Base-by-base conservation (phyloP, 1,140 invertebrate genomes). In the Holotrichia oblita region DNA sequence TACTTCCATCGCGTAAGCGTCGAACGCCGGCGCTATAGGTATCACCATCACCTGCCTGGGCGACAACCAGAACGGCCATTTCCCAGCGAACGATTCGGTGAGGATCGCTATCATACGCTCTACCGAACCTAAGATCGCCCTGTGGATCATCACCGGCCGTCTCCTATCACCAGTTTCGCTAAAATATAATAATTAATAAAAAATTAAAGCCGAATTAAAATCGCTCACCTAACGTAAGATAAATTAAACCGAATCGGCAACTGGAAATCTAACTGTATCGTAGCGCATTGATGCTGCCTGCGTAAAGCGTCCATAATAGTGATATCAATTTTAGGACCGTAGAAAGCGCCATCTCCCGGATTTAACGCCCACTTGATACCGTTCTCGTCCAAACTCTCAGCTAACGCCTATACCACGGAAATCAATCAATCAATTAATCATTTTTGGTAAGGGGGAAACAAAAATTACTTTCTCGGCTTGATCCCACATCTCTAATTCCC, bases 271-370 rank as follows among this genome's bases (percentile, higher is more conserved):
- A 99, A 88, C 86, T 99, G 98, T 85, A 99, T 99, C 7, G 98
- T 99, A 48, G 97, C 98, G 87, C 97, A 99, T 85, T 99, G 98
- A 89, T 96, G 94, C 0, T 93, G 88, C 48, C 98, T 89, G 81
- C 92, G 93, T 61, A 99, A 87, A 0, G 98, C 98, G 89, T 99
- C 99, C 87, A 91, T 92, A 81, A 99, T 97, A 0, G 96, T 98
- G 84, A 99, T 99, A 88, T 99, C 98, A 85, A 99, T 99, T 91
- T 99, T 99, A 6, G 98, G 98, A 0, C 98, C 98, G 89, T 99
- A 99, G 88, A 99, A 99, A 0, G 98, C 98, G 3, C 99, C 98
- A 90, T 99, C 98, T 0, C 94, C 93, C 0, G 93, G 93, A 88
- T 99, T 99, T 75, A 97, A 86, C 77, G 92, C 92, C 98, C 98